Conservation (phyloP, 2,888 invertebrate species). For the Tenodera sinensis region DNA sequence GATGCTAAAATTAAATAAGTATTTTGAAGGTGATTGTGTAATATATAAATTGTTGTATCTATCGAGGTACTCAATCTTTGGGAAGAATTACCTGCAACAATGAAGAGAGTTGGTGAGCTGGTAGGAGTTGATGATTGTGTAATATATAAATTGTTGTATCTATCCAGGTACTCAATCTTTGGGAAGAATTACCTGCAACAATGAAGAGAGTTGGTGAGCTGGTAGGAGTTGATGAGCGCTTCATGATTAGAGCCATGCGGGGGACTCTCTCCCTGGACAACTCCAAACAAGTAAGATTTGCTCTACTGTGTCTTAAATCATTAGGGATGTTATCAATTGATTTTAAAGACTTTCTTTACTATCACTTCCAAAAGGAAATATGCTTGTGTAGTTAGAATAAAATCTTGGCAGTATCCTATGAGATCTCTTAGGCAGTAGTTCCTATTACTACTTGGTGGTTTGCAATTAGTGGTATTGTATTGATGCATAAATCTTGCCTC, state of each 20-base stretch:
- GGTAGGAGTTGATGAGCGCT: constrained; percentile 84
- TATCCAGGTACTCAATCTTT: constrained; percentile 62
- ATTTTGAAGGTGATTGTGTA: background rate
- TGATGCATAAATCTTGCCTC: no score
- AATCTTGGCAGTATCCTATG: no score
- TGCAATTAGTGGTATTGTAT: no score
- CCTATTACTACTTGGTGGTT: no score
- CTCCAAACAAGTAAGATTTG: constrained; percentile 49
- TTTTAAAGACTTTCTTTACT: no score
- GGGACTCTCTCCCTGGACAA: constrained; percentile 59
- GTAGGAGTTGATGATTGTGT: constrained; percentile 77
- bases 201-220: constrained; percentile 84
- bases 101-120: constrained; percentile 82
- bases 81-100: constrained; percentile 72
- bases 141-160: background rate
- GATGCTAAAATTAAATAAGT: no score
- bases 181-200: constrained; percentile 73
- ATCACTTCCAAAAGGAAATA: no score
- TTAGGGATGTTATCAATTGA: no score
- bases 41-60: background rate
- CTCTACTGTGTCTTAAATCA: background rate
- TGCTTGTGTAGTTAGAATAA: no score
- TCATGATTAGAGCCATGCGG: constrained; percentile 73
- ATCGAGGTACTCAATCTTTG: constrained; percentile 66
- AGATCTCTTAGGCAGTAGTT: no score